A percentile compares a stretch with the other conserved stretches of the same genome.
Evolutionary conservation across 2,888 invertebrate genomes (phyloP).

Genomic region (Macrophya annulata): DNA sequence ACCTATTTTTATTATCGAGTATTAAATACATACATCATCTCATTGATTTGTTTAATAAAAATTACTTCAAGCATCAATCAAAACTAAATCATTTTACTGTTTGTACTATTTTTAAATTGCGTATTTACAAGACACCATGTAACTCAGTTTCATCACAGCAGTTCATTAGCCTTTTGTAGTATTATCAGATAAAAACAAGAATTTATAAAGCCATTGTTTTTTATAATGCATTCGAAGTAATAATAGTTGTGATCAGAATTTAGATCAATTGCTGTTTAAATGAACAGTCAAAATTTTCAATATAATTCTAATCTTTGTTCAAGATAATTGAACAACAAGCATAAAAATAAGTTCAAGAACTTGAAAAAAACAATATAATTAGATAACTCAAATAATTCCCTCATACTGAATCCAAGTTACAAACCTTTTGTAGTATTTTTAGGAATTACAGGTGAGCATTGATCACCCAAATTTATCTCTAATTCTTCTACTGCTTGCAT

Average conservation of each 20-base stretch:
- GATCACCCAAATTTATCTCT: background rate
- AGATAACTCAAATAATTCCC: background rate
- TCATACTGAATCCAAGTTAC: background rate
- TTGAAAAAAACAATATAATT: too few species aligned
- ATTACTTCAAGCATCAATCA: background rate
- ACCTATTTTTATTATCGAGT: background rate
- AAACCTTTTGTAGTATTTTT: slow-evolving; percentile 17
- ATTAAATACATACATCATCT: background rate
- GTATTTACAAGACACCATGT: background rate
- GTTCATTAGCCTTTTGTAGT: background rate
- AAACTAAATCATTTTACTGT: background rate
- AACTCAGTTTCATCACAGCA: background rate
- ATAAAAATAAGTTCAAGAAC: too few species aligned
- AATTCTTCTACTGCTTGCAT: background rate
- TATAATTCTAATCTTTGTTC: too few species aligned
- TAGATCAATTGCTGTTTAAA: background rate
- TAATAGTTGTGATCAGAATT: background rate
- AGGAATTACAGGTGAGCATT: background rate
- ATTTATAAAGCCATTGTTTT: background rate
- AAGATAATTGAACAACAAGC: too few species aligned
- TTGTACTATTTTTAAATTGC: background rate
- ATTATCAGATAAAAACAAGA: background rate
- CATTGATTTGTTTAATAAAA: background rate
- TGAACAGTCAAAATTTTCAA: too few species aligned
- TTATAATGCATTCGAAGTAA: background rate